These are phyloP conservation scores for Drosophila koepferae DNA, from an alignment of 2,888 invertebrate genomes.

Conservation along the genomic window DNA sequence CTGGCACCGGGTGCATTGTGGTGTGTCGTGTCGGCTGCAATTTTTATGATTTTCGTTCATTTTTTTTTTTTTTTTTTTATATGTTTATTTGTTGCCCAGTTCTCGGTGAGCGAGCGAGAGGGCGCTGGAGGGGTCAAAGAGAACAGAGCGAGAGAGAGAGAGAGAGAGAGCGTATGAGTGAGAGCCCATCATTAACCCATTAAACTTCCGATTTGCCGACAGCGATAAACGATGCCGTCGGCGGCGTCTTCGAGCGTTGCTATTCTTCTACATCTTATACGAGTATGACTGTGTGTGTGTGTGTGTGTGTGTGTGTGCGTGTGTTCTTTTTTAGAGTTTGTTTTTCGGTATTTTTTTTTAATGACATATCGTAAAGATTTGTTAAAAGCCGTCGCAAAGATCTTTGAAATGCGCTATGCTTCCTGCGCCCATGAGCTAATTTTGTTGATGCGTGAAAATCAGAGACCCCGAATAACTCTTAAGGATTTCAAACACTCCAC, in stretches of 20 bases:
- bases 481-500: no score
- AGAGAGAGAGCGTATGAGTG: constrained; percentile 8
- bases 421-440: constrained; percentile 69
- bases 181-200: constrained; percentile 77
- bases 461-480: no score
- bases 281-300: constrained; percentile 14
- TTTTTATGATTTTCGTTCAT: constrained; percentile 74
- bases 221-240: constrained; percentile 73
- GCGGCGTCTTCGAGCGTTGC: constrained; percentile 27
- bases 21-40: constrained; percentile 72
- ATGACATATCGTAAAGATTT: constrained; percentile 81
- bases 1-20: constrained; percentile 74
- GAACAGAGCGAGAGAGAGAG: constrained; percentile 11
- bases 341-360: constrained; percentile 55
- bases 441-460: constrained; percentile 67
- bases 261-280: constrained; percentile 10
- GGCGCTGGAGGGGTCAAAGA: constrained; percentile 1
- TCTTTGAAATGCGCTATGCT: constrained; percentile 70
- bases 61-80: constrained; percentile 63
- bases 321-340: constrained; percentile 32
- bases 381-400: constrained; percentile 76
- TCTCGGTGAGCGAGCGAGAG: constrained; percentile 8
- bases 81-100: constrained; percentile 74
- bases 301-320: constrained; percentile 19
- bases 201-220: constrained; percentile 81